These are phyloP conservation scores for Griposia aprilina DNA, from an alignment of 2,888 invertebrate species.

Conservation along the genomic window DNA sequence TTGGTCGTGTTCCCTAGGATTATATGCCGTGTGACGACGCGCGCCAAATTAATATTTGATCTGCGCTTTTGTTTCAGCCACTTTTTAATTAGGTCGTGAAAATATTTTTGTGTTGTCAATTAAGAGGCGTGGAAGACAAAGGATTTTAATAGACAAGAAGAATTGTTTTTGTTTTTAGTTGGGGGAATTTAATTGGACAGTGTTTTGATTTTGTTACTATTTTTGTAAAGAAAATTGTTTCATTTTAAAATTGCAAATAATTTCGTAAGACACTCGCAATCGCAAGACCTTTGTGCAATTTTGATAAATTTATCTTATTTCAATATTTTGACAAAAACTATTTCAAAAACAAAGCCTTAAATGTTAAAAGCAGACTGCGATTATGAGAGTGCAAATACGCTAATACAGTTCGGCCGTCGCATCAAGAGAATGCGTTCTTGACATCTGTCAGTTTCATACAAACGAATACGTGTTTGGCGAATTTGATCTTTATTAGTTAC, in stretches of 20 bases:
- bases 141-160: not conserved
- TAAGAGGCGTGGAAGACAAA: slow-evolving; percentile 9
- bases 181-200: slow-evolving; percentile 9
- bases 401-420: too few species aligned
- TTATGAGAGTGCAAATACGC: too few species aligned
- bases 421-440: too few species aligned
- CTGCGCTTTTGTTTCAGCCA: slow-evolving; percentile 34
- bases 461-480: too few species aligned
- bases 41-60: slow-evolving; percentile 56
- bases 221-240: not conserved
- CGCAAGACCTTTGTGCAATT: too few species aligned
- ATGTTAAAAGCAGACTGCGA: too few species aligned
- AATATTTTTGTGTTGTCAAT: not conserved
- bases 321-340: not conserved
- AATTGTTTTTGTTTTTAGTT: not conserved
- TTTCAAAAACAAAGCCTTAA: not conserved
- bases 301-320: too few species aligned
- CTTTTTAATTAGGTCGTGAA: slow-evolving; percentile 43
- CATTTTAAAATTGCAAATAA: not conserved
- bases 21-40: slow-evolving; percentile 7
- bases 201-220: not conserved
- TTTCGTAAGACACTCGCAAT: not conserved
- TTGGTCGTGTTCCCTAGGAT: slow-evolving; percentile 57
- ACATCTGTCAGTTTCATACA: too few species aligned
- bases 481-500: too few species aligned